Conservation (phyloP, 1,140 invertebrate genomes). For the Phymastichus coffea region DNA sequence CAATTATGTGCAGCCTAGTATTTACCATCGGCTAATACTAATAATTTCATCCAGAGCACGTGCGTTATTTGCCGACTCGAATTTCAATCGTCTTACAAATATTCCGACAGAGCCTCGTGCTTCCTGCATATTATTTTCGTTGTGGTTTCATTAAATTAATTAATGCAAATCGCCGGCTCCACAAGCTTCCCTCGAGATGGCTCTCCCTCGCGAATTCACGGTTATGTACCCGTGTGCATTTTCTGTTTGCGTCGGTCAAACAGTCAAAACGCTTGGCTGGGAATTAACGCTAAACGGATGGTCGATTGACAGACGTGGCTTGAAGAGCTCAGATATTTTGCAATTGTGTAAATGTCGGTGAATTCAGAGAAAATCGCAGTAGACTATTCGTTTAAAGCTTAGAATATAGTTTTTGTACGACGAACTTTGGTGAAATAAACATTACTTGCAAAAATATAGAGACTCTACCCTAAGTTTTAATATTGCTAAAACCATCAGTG, state of each 20-base stretch:
- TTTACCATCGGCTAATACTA: constrained; percentile 22
- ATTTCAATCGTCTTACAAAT: constrained; percentile 16
- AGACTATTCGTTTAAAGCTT: no score
- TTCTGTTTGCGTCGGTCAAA: constrained; percentile 3
- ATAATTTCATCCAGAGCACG: constrained; percentile 9
- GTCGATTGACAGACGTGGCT: no score
- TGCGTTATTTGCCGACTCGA: constrained; percentile 17
- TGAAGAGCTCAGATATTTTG: no score
- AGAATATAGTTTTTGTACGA: no score
- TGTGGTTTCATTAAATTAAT: constrained; percentile 30
- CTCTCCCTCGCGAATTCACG: background rate
- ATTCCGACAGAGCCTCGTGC: background rate
- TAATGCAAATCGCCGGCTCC: constrained; percentile 9
- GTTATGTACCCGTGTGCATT: background rate
- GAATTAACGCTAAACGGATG: no score
- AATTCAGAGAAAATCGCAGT: no score
- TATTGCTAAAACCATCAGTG: no score
- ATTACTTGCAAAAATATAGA: no score
- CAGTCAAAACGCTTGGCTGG: no score
- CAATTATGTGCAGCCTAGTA: constrained; percentile 1
- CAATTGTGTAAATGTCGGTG: no score
- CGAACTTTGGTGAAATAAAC: no score
- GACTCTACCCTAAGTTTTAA: no score
- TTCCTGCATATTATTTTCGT: background rate
- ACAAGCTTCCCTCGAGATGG: background rate